A percentile compares a stretch with the other conserved stretches of the same genome.
phyloP scores from a whole-genome alignment of 2,113 vertebrate species.

The Physeter macrocephalus region DNA sequence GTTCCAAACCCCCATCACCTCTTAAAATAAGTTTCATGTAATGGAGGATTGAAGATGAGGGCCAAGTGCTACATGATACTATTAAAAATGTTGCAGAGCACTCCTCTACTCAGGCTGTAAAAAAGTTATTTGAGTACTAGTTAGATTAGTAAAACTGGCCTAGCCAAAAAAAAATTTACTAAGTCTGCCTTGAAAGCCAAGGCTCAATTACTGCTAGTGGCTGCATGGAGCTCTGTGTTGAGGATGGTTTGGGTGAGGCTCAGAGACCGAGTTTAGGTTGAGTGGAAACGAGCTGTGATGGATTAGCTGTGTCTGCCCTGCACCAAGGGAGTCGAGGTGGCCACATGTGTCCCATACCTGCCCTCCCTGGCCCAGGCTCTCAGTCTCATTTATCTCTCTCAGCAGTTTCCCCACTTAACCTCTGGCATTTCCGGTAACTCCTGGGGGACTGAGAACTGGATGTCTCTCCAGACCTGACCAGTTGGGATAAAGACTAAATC shows the following conservation, averaged over 20 bases:
- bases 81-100: neutral
- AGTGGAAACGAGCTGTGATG: neutral
- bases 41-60: neutral
- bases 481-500: neutral
- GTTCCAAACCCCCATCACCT: neutral
- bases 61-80: neutral
- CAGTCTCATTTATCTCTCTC: too few species aligned
- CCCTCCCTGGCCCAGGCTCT: neutral
- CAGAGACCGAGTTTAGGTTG: neutral
- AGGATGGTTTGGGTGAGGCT: neutral
- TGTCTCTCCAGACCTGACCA: neutral
- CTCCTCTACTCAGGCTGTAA: neutral
- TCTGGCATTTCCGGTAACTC: neutral
- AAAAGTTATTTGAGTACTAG: neutral
- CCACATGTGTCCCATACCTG: fast-evolving
- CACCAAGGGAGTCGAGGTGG: neutral
- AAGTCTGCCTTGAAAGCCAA: neutral
- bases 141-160: neutral
- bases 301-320: neutral
- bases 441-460: neutral
- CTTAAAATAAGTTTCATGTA: neutral
- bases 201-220: neutral
- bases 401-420: neutral
- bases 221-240: neutral
- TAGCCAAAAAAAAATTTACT: neutral